Base-by-base conservation (phyloP, 1,140 invertebrate genomes). In the Lepidurus apus region DNA sequence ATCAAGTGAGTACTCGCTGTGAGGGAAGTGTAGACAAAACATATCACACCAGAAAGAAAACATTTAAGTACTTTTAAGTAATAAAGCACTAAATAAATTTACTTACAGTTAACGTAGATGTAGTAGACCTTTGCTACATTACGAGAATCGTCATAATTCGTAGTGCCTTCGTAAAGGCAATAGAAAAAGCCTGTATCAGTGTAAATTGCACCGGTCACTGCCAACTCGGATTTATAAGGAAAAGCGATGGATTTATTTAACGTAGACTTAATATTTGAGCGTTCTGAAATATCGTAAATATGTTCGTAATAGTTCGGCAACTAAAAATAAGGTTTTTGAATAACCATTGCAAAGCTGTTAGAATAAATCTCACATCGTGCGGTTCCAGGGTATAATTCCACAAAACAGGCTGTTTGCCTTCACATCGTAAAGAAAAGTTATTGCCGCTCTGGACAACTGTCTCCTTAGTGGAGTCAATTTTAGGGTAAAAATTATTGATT, bases 41-140 rank as follows among this genome's bases (percentile, higher is more conserved):
- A 0, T 34, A 34, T 34, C 34, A 34, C 1, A 34, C 34, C 34
- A 34, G 34, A 34, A 34, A 34, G 34, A 3, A 4, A 2, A 34
- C 4, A 34, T 34, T 34, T 34, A 34, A 34, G 34, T 34, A 34
- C 34, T 34, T 34, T 34, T 34, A 2, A 34, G 4, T 2, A 4
- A 34, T 34, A 34, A 34, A 34, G 2, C 34, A 34, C 3, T 34
- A 34, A n/a, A 17, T 9, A n/a, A 17, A 1, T 13, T 1, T 65
- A 42, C 43, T 45, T n/a, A 77, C 75, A 43, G 13, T 43, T 34
- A 21, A 77, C 75, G 10, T 77, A 77, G 24, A 77, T 17, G 42
- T 26, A 43, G 42, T 26, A 43, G 10, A 77, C 47, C 26, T 47
- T 77, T 4, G 34, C 7, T 10, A 47, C 24, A 13, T 26, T 42